These are phyloP conservation scores for Anthopleura sola DNA, from an alignment of 64 coral and sea anemone species.

Conservation along the genomic window DNA sequence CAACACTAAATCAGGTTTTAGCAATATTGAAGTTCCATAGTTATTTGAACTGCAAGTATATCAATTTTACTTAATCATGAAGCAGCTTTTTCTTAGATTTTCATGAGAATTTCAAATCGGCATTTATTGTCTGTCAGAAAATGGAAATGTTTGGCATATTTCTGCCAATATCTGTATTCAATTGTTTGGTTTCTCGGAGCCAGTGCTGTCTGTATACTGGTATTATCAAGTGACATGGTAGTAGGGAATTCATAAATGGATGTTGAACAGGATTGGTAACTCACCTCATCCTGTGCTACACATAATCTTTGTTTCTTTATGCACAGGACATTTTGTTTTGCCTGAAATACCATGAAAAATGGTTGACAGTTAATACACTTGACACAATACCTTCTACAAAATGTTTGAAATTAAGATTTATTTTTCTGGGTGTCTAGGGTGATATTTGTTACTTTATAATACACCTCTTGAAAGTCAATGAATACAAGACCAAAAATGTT, in stretches of 20 bases:
- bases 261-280: not conserved
- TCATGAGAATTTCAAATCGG: not conserved
- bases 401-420: not conserved
- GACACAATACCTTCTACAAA: not conserved
- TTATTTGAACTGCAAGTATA: not conserved
- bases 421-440: not conserved
- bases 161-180: not conserved
- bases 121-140: not conserved
- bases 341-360: slow-evolving; percentile 34
- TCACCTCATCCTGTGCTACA: slow-evolving; percentile 82
- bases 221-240: no score
- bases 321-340: slow-evolving; percentile 71
- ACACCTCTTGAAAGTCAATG: not conserved
- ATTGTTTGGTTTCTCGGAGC: not conserved
- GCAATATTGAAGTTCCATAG: not conserved
- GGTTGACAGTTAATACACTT: not conserved
- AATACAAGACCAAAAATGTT: not conserved
- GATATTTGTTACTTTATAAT: not conserved
- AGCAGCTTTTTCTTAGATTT: not conserved
- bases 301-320: slow-evolving; percentile 74
- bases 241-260: not conserved
- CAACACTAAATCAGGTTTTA: not conserved
- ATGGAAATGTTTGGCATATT: not conserved
- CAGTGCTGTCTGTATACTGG: not conserved
- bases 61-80: not conserved